Conservation (phyloP, 2,113 vertebrate genomes). For the Nyctereutes procyonoides region DNA sequence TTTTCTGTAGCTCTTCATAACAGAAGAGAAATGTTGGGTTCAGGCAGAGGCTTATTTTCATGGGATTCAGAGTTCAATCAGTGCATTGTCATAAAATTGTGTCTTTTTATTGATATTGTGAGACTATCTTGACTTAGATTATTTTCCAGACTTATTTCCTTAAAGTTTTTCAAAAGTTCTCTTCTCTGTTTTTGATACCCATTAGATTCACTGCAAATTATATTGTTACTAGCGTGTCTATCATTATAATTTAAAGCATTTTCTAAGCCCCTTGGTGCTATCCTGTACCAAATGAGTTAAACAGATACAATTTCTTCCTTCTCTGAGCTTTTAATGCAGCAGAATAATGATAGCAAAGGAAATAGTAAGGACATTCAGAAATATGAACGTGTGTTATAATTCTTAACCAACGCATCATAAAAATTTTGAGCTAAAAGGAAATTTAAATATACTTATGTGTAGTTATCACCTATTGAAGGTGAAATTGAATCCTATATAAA, state of each 20-base stretch:
- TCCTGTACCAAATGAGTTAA: conserved; percentile 41
- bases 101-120: conserved; percentile 40
- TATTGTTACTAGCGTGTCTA: conserved; percentile 49
- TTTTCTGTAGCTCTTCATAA: conserved; percentile 23
- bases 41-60: conserved; percentile 27
- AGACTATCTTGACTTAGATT: conserved; percentile 30
- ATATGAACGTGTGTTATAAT: conserved; percentile 5
- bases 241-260: conserved; percentile 56
- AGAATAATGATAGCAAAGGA: conserved; percentile 43
- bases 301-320: not conserved
- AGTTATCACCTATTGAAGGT: conserved; percentile 56
- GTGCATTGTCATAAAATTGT: conserved; percentile 28
- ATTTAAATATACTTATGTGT: conserved; percentile 30
- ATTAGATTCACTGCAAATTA: conserved; percentile 45
- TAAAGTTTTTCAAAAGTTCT: conserved; percentile 16
- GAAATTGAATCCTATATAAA: conserved; percentile 53
- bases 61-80: not conserved
- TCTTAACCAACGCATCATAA: conserved; percentile 43
- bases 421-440: conserved; percentile 42
- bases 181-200: conserved; percentile 13
- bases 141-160: conserved; percentile 35
- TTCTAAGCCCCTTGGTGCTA: conserved; percentile 33
- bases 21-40: not conserved
- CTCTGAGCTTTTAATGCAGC: conserved; percentile 49
- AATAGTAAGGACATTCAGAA: conserved; percentile 40